Percentiles rank a stretch among this genome's conserved stretches.
These are phyloP conservation scores for Patella depressa DNA, from an alignment of 2,888 invertebrate species.

Conservation along the genomic window DNA sequence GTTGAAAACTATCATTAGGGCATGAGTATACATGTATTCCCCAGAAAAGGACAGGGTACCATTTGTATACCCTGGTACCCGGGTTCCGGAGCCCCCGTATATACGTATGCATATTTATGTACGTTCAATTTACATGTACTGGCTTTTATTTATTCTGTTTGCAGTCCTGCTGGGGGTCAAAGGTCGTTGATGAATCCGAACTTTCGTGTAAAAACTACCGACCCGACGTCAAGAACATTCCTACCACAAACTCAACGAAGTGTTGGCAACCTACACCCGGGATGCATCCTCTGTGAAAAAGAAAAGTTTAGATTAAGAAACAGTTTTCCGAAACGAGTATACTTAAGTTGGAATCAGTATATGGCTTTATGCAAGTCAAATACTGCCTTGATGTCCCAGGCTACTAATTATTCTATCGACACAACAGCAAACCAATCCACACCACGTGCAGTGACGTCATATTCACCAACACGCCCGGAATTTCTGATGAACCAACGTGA, in stretches of 20 bases:
- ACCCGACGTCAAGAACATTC: background rate
- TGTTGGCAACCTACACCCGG: background rate
- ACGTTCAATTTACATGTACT: no score
- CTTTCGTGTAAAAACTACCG: background rate
- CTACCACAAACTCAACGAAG: background rate
- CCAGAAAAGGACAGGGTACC: no score
- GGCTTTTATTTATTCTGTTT: no score
- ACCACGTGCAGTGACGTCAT: background rate
- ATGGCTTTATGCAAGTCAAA: slow-evolving; percentile 4
- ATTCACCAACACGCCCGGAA: background rate
- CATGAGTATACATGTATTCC: no score
- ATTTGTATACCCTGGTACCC: no score
- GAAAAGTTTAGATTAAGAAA: background rate
- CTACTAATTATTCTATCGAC: background rate
- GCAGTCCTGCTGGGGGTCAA: no score
- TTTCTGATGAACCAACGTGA: background rate
- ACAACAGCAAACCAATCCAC: background rate
- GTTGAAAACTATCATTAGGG: no score
- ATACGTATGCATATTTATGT: no score
- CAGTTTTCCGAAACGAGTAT: slow-evolving; percentile 6
- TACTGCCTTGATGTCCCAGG: background rate
- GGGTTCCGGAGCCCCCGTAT: no score
- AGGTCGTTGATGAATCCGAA: background rate
- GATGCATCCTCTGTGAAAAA: background rate
- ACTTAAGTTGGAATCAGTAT: background rate